Evolutionary conservation across 2,113 vertebrate genomes (phyloP).

Genomic region (Proteles cristata): DNA sequence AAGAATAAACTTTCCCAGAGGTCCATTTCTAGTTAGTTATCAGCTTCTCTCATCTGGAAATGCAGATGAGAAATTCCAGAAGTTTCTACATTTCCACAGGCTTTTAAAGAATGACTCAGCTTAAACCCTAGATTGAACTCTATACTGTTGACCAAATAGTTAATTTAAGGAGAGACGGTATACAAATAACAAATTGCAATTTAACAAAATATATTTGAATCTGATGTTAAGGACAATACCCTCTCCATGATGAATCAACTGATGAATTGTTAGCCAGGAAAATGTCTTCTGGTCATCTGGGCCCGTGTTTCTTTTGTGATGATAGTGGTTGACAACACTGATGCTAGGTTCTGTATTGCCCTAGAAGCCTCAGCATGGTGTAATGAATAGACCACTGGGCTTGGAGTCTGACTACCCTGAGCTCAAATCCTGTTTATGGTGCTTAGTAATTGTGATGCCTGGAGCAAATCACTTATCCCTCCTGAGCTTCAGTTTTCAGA

Average conservation of each 20-base stretch:
- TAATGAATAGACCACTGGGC: background rate
- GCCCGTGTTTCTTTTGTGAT: background rate
- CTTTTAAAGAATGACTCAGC: conserved; percentile 4
- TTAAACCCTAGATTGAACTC: background rate
- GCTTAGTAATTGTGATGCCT: background rate
- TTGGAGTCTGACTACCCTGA: background rate
- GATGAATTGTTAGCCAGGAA: background rate
- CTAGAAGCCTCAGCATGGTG: background rate
- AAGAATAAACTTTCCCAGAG: background rate
- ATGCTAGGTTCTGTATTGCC: background rate
- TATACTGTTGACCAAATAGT: conserved; percentile 12
- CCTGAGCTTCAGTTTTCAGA: background rate
- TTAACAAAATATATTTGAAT: background rate
- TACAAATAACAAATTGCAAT: background rate
- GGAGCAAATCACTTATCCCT: background rate
- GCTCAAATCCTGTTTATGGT: background rate
- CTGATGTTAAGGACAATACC: background rate
- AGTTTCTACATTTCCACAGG: background rate
- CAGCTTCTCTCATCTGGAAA: background rate
- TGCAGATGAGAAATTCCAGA: background rate
- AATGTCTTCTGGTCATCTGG: background rate
- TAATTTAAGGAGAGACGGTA: background rate
- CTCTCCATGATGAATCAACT: background rate
- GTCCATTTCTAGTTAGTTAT: background rate
- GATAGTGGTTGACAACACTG: background rate